A percentile compares a stretch with the other conserved stretches of the same genome.
Evolutionary conservation across 2,797 vertebrate genomes (phyloP).

Genomic region (Falco concolor): DNA sequence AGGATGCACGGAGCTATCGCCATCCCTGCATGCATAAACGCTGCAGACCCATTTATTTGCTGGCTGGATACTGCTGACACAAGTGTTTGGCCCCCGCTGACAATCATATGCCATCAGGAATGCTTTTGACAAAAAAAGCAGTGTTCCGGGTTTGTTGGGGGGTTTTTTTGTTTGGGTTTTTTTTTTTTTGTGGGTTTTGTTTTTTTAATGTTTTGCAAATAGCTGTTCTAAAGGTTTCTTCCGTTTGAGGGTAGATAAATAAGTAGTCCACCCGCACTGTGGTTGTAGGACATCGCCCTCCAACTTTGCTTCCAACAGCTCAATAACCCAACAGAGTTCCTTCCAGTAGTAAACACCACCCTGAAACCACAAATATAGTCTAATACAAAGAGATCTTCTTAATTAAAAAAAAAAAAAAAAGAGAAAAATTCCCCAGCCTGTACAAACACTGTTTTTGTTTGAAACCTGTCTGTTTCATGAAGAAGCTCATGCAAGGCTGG

Average conservation of each 20-base stretch:
- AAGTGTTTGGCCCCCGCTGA: not conserved
- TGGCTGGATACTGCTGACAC: slow-evolving; percentile 13
- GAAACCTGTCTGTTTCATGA: not conserved
- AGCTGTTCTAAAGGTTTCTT: not conserved
- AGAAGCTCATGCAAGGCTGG: not conserved
- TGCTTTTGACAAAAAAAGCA: not conserved
- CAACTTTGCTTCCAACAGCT: not conserved
- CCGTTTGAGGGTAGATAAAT: not conserved
- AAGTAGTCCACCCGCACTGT: not conserved
- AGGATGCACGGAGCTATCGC: not conserved
- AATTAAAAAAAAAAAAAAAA: not conserved
- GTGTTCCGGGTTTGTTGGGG: not conserved
- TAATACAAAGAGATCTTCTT: not conserved
- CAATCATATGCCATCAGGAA: not conserved
- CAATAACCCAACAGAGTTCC: not conserved
- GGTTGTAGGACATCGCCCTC: not conserved
- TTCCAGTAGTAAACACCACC: not conserved
- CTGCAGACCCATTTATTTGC: not conserved
- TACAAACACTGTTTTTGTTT: not conserved
- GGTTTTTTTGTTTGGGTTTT: not conserved
- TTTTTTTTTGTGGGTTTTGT: not conserved
- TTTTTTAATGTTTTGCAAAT: not conserved
- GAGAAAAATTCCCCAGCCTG: not conserved
- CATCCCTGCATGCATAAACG: not conserved
- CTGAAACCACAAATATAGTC: not conserved